Percentiles rank a stretch among this genome's conserved stretches.
These are phyloP conservation scores for Schlechtendalia chinensis DNA, from an alignment of 1,140 invertebrate genomes.

Conservation along the genomic window DNA sequence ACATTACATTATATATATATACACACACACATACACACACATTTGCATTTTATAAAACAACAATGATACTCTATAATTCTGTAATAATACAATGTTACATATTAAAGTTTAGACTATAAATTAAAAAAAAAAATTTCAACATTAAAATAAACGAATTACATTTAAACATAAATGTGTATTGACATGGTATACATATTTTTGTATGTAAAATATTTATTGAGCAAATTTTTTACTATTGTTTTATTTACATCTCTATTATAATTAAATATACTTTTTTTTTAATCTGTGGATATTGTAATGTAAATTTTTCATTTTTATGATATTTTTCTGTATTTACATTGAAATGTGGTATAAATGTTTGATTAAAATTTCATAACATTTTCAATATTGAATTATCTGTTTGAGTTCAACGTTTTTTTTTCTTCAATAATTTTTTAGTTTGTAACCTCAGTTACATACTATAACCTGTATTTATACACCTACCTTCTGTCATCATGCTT, in stretches of 20 bases:
- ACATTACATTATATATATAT: neutral
- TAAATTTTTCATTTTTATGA: too few relatives aligned
- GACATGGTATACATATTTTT: slow-evolving; percentile 23
- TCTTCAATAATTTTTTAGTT: too few relatives aligned
- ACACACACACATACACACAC: too few relatives aligned
- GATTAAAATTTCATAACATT: neutral
- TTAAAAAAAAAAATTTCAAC: neutral
- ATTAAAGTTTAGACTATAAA: neutral
- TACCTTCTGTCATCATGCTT: neutral
- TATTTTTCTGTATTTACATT: neutral
- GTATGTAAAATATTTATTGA: slow-evolving; percentile 23
- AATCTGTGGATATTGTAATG: neutral
- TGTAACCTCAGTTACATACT: too few relatives aligned
- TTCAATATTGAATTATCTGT: slow-evolving; percentile 9
- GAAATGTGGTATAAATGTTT: neutral
- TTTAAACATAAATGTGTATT: slow-evolving; percentile 7
- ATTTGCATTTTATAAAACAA: neutral
- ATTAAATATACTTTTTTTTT: neutral
- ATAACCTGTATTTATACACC: neutral
- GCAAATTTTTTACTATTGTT: slow-evolving; percentile 5
- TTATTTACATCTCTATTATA: neutral
- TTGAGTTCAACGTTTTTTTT: neutral
- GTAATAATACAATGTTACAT: neutral
- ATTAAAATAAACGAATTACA: slow-evolving; percentile 7
- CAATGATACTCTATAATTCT: neutral